Evolutionary conservation across 2,888 invertebrate species (phyloP), one percentile per base, ranked within the genome.

Genomic region (Imbricaverruca yamaguchii): DNA sequence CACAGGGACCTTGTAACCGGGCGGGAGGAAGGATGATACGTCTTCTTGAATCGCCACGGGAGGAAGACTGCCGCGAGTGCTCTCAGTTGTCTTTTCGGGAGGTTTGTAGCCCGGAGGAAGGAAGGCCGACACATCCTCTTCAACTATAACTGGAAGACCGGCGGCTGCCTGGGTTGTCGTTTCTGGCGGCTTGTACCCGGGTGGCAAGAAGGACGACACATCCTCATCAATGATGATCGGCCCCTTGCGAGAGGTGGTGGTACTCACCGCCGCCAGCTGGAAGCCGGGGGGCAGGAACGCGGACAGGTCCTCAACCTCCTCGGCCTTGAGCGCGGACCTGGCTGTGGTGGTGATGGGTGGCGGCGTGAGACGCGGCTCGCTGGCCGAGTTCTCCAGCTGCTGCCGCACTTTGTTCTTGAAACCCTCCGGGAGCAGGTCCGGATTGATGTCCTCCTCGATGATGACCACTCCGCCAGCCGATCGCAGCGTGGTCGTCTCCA

Each of bases 71-170:
- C 39, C 39, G 4, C 39, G 39, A 39, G 39, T 39, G 39, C 39
- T 39, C 18, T 77, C 65, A 10, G 65, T 56, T 15, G 57, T 55
- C 12, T 81, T 74, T 23, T 81, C 80, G 1, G 81, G 56, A 12
- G 81, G 80, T 53, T 83, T 82, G 67, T 69, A 82, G 13, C 82
- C 83, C 10, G 81, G 80, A 23, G 81, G 80, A 12, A 81, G 56
- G 65, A 81, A 80, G n/a, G 81, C 63, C 18, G 67, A 69, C n/a
- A 67, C 55, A n/a, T 80, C 80, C 57, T 65, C 67, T 15, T 55
- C 61, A 13, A 9, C 18, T 18, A 81, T 39, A 59, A 59, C 11
- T 59, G 59, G 15, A 15, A 79, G 77, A 23, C 81, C 77, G 1
- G 81, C 53, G 15, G 80, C 67, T 23, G 81, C 81, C 25, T 69